phyloP scores from a whole-genome alignment of 2,113 vertebrate species.

The Callorhinus ursinus region DNA sequence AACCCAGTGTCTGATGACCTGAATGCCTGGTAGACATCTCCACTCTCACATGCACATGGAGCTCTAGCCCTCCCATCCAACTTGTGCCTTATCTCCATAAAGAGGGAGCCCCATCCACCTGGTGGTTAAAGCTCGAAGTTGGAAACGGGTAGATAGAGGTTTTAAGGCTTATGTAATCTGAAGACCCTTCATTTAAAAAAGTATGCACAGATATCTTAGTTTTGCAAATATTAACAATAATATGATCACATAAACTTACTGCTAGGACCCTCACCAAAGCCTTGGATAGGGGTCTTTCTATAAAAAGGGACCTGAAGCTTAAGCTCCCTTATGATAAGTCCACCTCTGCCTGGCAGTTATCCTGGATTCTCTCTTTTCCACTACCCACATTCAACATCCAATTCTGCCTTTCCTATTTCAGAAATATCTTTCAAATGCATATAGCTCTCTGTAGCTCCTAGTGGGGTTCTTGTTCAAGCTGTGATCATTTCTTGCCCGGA shows the following conservation, averaged over 20 bases:
- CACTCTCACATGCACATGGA: rapidly evolving
- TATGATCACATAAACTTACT: too few species aligned
- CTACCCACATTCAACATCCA: neutral
- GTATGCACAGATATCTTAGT: neutral
- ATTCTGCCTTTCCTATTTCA: neutral
- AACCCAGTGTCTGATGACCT: neutral
- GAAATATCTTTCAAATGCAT: neutral
- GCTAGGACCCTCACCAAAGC: neutral
- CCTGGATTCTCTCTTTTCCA: neutral
- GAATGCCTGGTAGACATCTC: neutral
- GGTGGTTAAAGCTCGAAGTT: neutral
- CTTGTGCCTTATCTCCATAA: neutral
- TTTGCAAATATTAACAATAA: neutral
- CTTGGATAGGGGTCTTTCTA: rapidly evolving
- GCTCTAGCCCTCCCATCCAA: rapidly evolving
- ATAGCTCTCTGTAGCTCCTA: neutral
- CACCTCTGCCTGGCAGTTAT: too few species aligned
- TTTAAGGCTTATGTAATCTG: neutral
- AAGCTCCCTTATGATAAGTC: rapidly evolving
- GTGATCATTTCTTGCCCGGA: rapidly evolving
- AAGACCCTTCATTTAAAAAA: neutral
- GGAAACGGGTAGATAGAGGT: neutral
- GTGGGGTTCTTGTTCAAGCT: rapidly evolving
- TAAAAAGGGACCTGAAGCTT: neutral
- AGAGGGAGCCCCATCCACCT: rapidly evolving